These are phyloP conservation scores for Drosophila murphyi DNA, from an alignment of 1,140 invertebrate species.

Conservation along the genomic window DNA sequence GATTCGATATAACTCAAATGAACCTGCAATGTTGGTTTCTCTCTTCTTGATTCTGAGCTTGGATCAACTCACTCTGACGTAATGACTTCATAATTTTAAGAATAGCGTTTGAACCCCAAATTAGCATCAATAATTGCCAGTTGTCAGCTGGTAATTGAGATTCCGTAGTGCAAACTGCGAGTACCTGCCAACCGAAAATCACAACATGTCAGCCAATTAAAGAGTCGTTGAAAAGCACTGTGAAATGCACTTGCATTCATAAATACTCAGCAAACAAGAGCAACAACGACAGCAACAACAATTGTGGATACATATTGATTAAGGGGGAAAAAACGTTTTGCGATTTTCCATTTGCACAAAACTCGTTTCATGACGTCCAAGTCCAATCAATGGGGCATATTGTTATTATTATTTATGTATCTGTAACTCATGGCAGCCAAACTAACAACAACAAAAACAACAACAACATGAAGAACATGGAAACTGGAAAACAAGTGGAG, in stretches of 20 bases:
- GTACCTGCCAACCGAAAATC: conserved; percentile 72
- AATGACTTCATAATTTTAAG: conserved; percentile 20
- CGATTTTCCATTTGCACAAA: conserved; percentile 67
- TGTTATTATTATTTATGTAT: conserved; percentile 77
- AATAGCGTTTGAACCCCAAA: neutral
- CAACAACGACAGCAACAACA: conserved; percentile 35
- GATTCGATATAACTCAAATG: too few relatives aligned
- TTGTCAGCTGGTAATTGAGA: conserved; percentile 35
- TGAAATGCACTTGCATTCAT: conserved; percentile 46
- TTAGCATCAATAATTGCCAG: conserved; percentile 47
- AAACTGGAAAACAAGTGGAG: conserved; percentile 61
- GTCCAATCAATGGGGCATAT: conserved; percentile 73
- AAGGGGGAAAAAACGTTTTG: conserved; percentile 40
- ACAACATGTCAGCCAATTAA: conserved; percentile 81
- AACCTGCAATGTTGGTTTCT: too few relatives aligned
- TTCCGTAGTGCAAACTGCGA: conserved; percentile 14
- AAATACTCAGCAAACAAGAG: conserved; percentile 32
- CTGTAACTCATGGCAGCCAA: conserved; percentile 77
- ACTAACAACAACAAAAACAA: conserved; percentile 34
- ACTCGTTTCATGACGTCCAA: conserved; percentile 59
- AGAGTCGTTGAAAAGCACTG: conserved; percentile 61
- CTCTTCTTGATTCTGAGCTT: too few relatives aligned
- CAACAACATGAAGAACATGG: conserved; percentile 29
- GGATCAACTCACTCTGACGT: neutral
- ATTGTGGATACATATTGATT: conserved; percentile 56